Conservation (phyloP, 92 coral and sea anemone species). For the Diadumene lineata region DNA sequence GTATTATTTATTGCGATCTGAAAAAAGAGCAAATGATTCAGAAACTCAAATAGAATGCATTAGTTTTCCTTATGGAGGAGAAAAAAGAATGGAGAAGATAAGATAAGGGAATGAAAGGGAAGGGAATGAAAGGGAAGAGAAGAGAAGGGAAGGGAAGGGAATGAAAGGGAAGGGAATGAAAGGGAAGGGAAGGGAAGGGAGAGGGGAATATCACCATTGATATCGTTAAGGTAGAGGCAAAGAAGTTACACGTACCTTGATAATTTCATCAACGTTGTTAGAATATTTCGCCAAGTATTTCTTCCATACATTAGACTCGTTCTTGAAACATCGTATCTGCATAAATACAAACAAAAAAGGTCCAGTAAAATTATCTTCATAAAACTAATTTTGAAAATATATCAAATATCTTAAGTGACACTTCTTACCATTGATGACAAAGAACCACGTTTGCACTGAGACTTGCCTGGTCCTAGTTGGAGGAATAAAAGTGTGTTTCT, state of each 20-base stretch:
- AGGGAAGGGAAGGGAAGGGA: background rate
- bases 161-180: background rate
- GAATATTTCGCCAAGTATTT: conserved; percentile 30
- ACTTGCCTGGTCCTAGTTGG: background rate
- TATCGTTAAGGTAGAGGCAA: background rate
- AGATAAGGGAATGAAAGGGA: background rate
- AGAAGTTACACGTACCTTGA: conserved; percentile 32
- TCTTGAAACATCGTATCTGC: conserved; percentile 58
- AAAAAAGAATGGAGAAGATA: background rate
- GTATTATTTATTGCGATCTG: conserved; percentile 36
- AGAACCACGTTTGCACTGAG: background rate
- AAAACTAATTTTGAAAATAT: background rate
- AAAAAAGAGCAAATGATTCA: no score
- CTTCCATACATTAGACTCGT: conserved; percentile 35
- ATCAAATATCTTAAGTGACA: background rate
- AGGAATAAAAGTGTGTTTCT: background rate
- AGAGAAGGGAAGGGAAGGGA: background rate
- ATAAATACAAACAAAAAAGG: background rate
- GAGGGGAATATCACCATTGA: background rate
- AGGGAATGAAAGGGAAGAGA: background rate
- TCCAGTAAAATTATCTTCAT: background rate
- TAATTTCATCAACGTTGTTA: conserved; percentile 23
- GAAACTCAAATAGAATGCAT: no score
- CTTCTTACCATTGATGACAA: conserved; percentile 2
- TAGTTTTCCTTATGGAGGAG: no score